Conservation (phyloP, 2,888 invertebrate genomes). For the Lasioglossum zephyrum region DNA sequence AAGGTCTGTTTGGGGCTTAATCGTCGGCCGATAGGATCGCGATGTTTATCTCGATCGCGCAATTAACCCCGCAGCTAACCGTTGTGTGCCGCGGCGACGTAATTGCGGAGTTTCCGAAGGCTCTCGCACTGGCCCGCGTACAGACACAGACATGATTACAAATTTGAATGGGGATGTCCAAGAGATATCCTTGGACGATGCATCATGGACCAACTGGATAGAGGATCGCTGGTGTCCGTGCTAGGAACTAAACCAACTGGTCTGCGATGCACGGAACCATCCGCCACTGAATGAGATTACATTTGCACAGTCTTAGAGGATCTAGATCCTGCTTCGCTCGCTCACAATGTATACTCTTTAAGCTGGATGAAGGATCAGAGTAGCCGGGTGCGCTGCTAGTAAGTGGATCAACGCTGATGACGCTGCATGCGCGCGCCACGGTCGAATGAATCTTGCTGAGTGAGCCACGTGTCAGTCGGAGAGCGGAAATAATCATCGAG, state of each 20-base stretch:
- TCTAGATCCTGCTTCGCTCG: neutral
- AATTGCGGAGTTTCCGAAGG: conserved; percentile 36
- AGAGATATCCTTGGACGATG: conserved; percentile 14
- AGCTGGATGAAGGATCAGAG: conserved; percentile 5
- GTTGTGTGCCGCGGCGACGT: conserved; percentile 19
- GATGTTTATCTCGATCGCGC: conserved; percentile 64
- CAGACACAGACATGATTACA: conserved; percentile 2
- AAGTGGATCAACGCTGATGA: conserved; percentile 9
- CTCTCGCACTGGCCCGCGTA: neutral
- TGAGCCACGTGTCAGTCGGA: neutral
- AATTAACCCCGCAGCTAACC: conserved; percentile 61
- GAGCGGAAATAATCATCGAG: neutral
- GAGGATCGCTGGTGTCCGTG: neutral
- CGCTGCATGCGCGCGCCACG: neutral
- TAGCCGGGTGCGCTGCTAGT: neutral
- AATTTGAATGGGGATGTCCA: conserved; percentile 39
- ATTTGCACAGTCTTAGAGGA: neutral
- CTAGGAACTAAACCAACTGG: neutral
- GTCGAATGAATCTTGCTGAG: neutral
- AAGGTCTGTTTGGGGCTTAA: conserved; percentile 58
- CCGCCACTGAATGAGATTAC: conserved; percentile 2
- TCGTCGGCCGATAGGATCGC: conserved; percentile 56
- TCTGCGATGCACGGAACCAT: neutral
- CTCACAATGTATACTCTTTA: conserved; percentile 10
- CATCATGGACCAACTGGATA: conserved; percentile 16